These are phyloP conservation scores for Apostichopus parvimensis DNA, from an alignment of 35 echinoderm and acorn worm genomes.

Conservation along the genomic window DNA sequence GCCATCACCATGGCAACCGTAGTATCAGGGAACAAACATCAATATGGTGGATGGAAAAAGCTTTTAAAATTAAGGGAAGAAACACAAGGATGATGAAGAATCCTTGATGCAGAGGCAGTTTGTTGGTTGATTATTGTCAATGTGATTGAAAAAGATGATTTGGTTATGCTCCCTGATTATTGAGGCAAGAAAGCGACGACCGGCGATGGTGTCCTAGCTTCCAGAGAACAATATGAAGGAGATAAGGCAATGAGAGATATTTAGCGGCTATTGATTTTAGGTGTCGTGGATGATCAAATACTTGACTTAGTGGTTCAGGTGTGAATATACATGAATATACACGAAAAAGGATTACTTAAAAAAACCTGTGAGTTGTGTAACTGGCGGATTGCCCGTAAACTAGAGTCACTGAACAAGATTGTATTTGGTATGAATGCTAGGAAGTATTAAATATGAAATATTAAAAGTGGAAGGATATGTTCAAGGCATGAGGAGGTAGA, in stretches of 20 bases:
- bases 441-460: too few species aligned
- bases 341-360: too few species aligned
- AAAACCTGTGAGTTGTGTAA: too few species aligned
- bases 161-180: neutral
- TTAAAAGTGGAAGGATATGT: too few species aligned
- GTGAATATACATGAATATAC: neutral
- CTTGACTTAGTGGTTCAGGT: neutral
- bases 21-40: neutral
- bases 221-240: neutral
- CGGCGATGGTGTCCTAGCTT: neutral
- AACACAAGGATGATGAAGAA: neutral
- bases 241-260: neutral
- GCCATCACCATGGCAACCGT: neutral
- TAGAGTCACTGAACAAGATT: too few species aligned
- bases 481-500: too few species aligned
- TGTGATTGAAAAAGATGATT: neutral
- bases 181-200: neutral
- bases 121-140: neutral
- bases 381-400: too few species aligned
- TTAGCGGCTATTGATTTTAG: neutral
- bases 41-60: neutral
- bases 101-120: neutral
- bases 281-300: neutral
- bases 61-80: neutral
- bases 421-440: too few species aligned